Evolutionary conservation across 2,888 invertebrate genomes (phyloP).

Genomic region (Epistrophe eligans): DNA sequence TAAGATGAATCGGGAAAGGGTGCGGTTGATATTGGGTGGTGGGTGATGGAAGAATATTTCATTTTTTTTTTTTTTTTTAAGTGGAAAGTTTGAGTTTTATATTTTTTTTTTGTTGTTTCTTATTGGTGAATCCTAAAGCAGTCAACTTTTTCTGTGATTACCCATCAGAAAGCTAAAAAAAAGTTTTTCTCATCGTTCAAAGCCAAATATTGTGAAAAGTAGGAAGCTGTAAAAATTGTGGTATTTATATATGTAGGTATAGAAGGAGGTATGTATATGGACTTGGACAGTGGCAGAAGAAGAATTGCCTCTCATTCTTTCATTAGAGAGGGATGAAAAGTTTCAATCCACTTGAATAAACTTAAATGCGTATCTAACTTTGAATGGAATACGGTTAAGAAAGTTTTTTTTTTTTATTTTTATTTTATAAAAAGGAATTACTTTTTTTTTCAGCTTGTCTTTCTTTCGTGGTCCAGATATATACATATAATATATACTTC

Average conservation of each 20-base stretch:
- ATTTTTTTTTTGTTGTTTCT: conserved; percentile 34
- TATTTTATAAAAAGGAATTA: no score
- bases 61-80: conserved; percentile 25
- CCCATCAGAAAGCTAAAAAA: conserved; percentile 28
- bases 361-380: conserved; percentile 67
- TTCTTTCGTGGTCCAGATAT: conserved; percentile 32
- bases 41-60: conserved; percentile 33
- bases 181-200: conserved; percentile 39
- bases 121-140: conserved; percentile 53
- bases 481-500: neutral
- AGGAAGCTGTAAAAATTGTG: conserved; percentile 8
- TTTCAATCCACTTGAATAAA: conserved; percentile 68
- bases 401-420: conserved; percentile 1
- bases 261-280: no score
- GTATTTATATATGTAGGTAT: no score
- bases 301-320: conserved; percentile 42
- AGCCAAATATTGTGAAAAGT: conserved; percentile 16
- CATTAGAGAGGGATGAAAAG: conserved; percentile 48
- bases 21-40: no score
- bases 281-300: neutral
- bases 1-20: conserved; percentile 43
- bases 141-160: conserved; percentile 46
- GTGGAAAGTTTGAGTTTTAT: conserved; percentile 59
- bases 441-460: conserved; percentile 12
- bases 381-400: conserved; percentile 44